Evolutionary conservation across 92 coral and sea anemone species (phyloP).

Genomic region (Zoanthus sociatus): DNA sequence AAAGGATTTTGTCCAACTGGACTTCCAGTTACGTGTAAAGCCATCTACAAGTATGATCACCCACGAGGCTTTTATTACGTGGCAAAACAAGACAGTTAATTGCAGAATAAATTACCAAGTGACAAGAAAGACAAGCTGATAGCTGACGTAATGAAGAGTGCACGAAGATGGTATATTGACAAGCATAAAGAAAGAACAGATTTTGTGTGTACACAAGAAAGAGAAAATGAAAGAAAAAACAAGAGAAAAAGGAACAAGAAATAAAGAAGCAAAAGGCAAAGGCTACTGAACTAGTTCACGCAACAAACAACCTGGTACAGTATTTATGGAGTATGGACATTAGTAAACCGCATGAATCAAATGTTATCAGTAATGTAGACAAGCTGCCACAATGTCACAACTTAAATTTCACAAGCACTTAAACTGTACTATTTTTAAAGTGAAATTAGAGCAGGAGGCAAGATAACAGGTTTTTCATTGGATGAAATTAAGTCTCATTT

Average conservation of each 20-base stretch:
- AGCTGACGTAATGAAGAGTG: constrained; percentile 47
- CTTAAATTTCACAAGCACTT: not conserved
- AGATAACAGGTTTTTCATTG: constrained; percentile 2
- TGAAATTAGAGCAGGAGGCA: constrained; percentile 20
- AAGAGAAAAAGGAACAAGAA: constrained; percentile 7
- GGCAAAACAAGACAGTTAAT: not conserved
- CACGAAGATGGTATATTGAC: constrained; percentile 12
- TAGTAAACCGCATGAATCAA: too few relatives aligned
- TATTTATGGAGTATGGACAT: not conserved
- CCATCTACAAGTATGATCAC: not conserved
- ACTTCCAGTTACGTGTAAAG: not conserved
- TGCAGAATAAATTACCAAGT: not conserved
- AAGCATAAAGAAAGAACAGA: not conserved
- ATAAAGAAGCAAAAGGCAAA: constrained; percentile 4
- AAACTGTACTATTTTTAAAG: not conserved
- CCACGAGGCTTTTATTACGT: not conserved
- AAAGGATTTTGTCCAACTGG: not conserved
- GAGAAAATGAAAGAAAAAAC: not conserved
- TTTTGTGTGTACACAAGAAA: too few relatives aligned
- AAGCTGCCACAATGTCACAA: too few relatives aligned
- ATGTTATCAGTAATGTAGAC: too few relatives aligned
- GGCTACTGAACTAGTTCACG: not conserved
- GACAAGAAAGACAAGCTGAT: constrained; percentile 5
- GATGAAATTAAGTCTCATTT: constrained; percentile 2
- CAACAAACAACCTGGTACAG: not conserved